These are phyloP conservation scores for Yponomeuta cagnagella DNA, from an alignment of 2,888 invertebrate genomes.

Conservation along the genomic window DNA sequence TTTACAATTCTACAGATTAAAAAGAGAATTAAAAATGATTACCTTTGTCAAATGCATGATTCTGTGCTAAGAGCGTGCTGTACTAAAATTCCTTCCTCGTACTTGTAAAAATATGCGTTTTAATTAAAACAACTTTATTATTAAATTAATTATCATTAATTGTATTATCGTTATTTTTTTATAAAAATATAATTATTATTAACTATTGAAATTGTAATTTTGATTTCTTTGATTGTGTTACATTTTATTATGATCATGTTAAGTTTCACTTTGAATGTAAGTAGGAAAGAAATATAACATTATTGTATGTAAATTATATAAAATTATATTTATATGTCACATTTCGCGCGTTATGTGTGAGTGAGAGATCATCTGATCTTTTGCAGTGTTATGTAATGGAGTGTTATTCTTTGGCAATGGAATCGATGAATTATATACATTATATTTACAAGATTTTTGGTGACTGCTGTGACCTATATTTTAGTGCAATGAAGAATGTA, in stretches of 20 bases:
- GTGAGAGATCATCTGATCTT: slow-evolving; percentile 32
- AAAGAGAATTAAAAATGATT: slow-evolving; percentile 25
- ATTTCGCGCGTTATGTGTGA: slow-evolving; percentile 29
- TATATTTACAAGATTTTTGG: background rate
- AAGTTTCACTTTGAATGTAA: slow-evolving; percentile 61
- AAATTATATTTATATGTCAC: slow-evolving; percentile 30
- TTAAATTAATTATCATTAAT: slow-evolving; percentile 1
- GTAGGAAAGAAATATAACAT: slow-evolving; percentile 57
- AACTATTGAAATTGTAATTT: slow-evolving; percentile 44
- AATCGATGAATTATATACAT: background rate
- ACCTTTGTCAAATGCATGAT: slow-evolving; percentile 29
- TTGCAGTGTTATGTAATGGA: background rate
- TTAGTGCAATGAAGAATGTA: slow-evolving; percentile 18
- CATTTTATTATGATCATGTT: slow-evolving; percentile 27
- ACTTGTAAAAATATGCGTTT: slow-evolving; percentile 57
- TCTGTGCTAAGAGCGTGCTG: slow-evolving; percentile 32
- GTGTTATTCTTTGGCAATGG: background rate
- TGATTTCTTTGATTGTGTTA: slow-evolving; percentile 34
- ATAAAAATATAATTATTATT: slow-evolving; percentile 43
- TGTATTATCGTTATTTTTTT: slow-evolving; percentile 48
- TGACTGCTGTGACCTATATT: background rate
- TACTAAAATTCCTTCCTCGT: slow-evolving; percentile 53
- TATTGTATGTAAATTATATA: slow-evolving; percentile 26
- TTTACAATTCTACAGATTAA: slow-evolving; percentile 20
- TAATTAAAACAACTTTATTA: slow-evolving; percentile 37